Evolutionary conservation across 2,888 invertebrate genomes (phyloP), one percentile per base, ranked within the genome.

Genomic region (Hedychridium roseum): DNA sequence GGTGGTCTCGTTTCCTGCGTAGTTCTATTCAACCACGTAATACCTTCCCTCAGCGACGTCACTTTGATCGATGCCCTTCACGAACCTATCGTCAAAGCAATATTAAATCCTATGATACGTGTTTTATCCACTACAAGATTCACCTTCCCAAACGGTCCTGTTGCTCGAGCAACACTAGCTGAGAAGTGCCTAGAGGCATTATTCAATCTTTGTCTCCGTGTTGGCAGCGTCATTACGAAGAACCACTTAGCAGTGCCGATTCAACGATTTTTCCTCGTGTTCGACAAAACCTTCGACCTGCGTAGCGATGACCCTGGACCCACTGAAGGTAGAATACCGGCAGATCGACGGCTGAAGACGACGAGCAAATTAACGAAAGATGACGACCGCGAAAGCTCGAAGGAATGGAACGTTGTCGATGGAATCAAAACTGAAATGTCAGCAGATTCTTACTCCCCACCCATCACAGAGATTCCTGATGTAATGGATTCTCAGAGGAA

Each of bases 31-130:
- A 90, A 91, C 73, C 87, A 89, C 67, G 84, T 93, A 12, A 83
- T 93, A 68, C 91, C 93, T 0, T 91, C 88, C 72, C 84, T 96
- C 71, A 88, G 88, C 3, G 94, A 95, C 74, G 85, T 86, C 9
- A 89, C 90, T 43, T 82, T 96, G 7, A 94, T 94, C 92, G 92
- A 94, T 69, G 88, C 92, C 58, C 81, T 94, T 54, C 90, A 91
- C 82, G 96, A 97, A 70, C 88, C 88, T 0, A 86, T 97, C 48
- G 83, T 97, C 14, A 89, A 89, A 68, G 86, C 88, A 15, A 91
- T 97, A 35, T 79, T 98, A 1, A 86, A 91, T 71, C 96, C 96
- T 9, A 86, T 90, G 0, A 84, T 96, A 1, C 85, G 90, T 1
- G 81, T 97, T 26, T 81, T 94, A 1, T 90, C 92, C 2, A 92